phyloP scores from a whole-genome alignment of 2,797 vertebrate species.

The Lagodon rhomboides region DNA sequence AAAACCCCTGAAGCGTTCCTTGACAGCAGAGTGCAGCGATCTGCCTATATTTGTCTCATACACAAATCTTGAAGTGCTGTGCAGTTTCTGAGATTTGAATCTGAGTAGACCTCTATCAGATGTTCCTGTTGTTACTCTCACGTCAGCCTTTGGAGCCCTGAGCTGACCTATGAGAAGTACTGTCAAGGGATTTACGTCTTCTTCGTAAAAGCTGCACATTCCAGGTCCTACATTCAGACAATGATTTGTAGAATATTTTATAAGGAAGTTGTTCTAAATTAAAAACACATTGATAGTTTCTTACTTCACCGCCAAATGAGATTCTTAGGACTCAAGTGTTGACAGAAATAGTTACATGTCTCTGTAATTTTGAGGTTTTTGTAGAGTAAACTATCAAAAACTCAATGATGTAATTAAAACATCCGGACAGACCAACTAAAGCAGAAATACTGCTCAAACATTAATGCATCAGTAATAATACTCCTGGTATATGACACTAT shows the following conservation, averaged over 20 bases:
- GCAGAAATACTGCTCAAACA: too few relatives aligned
- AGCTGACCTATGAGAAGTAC: background rate
- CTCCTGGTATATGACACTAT: too few relatives aligned
- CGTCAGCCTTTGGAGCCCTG: background rate
- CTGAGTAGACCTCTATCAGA: slow-evolving; percentile 13
- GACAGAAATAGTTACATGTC: too few relatives aligned
- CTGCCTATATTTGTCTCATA: slow-evolving; percentile 11
- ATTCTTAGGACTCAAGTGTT: background rate
- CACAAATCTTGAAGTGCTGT: slow-evolving; percentile 20
- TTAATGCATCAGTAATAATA: too few relatives aligned
- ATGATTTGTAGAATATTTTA: too few relatives aligned
- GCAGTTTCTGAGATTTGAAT: slow-evolving; percentile 31
- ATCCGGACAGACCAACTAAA: too few relatives aligned
- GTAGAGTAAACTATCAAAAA: background rate
- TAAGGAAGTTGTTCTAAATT: background rate
- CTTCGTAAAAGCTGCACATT: background rate
- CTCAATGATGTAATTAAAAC: too few relatives aligned
- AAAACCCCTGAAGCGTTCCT: slow-evolving; percentile 31
- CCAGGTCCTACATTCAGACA: too few relatives aligned
- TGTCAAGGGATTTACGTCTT: background rate
- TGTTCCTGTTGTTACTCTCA: slow-evolving; percentile 13
- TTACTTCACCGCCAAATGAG: background rate
- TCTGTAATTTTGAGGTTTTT: background rate
- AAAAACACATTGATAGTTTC: background rate
- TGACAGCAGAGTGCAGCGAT: slow-evolving; percentile 9